Conservation (phyloP, 2,888 invertebrate genomes). For the Rhagium mordax region DNA sequence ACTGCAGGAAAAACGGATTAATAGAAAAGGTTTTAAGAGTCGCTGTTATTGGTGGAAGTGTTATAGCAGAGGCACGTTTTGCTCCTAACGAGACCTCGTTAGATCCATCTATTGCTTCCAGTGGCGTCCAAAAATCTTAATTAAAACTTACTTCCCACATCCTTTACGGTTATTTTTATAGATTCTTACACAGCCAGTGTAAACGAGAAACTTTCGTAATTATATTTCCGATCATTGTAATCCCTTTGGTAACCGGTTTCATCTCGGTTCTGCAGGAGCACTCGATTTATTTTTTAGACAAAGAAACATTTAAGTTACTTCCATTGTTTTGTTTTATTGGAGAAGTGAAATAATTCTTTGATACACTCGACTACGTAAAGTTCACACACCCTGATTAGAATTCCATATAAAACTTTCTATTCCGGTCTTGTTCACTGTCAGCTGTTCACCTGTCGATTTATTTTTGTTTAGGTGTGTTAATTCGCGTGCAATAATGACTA, state of each 20-base stretch:
- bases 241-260: conserved; percentile 36
- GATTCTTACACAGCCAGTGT: conserved; percentile 9
- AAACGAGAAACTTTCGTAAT: conserved; percentile 41
- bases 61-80: background rate
- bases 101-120: conserved; percentile 58
- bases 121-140: conserved; percentile 32
- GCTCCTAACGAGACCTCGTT: conserved; percentile 62
- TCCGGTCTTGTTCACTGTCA: no score
- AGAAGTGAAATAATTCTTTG: no score
- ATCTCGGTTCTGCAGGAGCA: background rate
- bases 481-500: no score
- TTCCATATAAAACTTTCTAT: no score
- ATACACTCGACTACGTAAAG: no score
- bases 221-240: conserved; percentile 38
- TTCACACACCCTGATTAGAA: no score
- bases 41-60: conserved; percentile 50
- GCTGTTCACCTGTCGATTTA: no score
- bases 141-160: conserved; percentile 34
- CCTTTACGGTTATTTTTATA: conserved; percentile 23
- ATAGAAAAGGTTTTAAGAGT: background rate
- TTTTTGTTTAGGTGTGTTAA: no score
- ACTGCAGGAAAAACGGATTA: background rate
- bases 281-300: background rate
- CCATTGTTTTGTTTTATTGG: no score
- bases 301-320: no score